Percentiles rank a stretch among this genome's conserved stretches.
phyloP scores from a whole-genome alignment of 2,888 invertebrate species.

The Trichacis sp. region DNA sequence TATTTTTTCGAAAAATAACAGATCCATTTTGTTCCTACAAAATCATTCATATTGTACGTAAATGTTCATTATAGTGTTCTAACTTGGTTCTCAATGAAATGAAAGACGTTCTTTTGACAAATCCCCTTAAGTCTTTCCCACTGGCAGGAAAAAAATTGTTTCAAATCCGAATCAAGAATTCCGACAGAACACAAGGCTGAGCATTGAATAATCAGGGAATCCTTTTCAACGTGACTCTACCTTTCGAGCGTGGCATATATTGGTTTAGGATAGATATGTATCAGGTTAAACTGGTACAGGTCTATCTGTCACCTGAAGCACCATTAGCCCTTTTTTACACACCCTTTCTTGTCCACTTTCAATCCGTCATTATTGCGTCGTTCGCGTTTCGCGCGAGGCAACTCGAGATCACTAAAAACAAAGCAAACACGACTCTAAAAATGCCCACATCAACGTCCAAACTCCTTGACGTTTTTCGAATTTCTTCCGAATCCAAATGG shows the following conservation, averaged over 20 bases:
- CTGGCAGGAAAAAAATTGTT: background rate
- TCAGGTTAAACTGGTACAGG: constrained; percentile 60
- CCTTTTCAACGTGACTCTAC: constrained; percentile 24
- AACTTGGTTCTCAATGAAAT: too few species aligned
- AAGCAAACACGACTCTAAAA: background rate
- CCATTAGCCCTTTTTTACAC: constrained; percentile 63
- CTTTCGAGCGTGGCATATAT: constrained; percentile 53
- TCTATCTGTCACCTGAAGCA: constrained; percentile 65
- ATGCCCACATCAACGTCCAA: background rate
- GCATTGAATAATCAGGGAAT: constrained; percentile 4
- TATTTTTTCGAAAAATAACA: too few species aligned
- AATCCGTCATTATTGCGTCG: constrained; percentile 60
- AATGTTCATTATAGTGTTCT: too few species aligned
- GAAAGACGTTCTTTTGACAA: too few species aligned
- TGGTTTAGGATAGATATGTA: constrained; percentile 69
- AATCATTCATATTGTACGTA: too few species aligned
- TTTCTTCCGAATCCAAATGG: background rate
- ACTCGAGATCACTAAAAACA: background rate
- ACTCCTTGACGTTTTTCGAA: background rate
- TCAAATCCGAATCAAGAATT: constrained; percentile 17
- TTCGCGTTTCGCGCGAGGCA: background rate
- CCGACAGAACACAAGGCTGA: constrained; percentile 7
- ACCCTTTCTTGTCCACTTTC: constrained; percentile 52
- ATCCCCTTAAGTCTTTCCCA: constrained; percentile 16
- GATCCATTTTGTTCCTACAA: too few species aligned